Evolutionary conservation across 2,113 vertebrate species (phyloP).

Genomic region (Eidolon helvum): DNA sequence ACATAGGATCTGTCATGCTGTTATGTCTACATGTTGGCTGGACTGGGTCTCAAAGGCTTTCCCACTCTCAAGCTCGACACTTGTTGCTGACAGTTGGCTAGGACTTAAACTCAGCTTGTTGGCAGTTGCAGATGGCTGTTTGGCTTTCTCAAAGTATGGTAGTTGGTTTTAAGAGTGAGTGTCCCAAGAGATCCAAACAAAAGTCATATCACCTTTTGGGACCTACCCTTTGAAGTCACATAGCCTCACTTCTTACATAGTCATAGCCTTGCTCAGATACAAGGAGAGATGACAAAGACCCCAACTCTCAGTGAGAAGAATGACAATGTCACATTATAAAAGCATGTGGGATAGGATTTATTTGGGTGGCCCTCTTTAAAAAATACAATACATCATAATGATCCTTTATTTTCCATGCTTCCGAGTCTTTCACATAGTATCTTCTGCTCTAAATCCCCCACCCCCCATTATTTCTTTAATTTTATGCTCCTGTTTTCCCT

Average conservation of each 20-base stretch:
- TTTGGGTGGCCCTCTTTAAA: background rate
- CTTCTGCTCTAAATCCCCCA: background rate
- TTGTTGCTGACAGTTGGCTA: background rate
- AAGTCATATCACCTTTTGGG: background rate
- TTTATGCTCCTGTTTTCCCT: background rate
- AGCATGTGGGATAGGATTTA: background rate
- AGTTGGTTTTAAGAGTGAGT: background rate
- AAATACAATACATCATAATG: background rate
- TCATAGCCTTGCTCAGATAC: background rate
- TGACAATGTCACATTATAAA: background rate
- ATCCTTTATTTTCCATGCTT: background rate
- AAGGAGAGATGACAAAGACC: background rate
- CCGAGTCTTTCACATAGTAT: background rate
- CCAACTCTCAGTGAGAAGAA: background rate
- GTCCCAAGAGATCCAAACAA: background rate
- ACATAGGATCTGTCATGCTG: fast-evolving
- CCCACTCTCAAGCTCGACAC: background rate
- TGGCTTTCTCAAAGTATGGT: background rate
- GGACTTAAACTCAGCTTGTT: background rate
- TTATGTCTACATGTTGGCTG: background rate
- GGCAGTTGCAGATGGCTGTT: background rate
- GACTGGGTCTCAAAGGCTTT: background rate
- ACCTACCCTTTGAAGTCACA: background rate
- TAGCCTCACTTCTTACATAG: background rate
- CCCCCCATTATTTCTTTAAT: background rate